phyloP scores from a whole-genome alignment of 2,888 invertebrate genomes.

The Brenthis ino region DNA sequence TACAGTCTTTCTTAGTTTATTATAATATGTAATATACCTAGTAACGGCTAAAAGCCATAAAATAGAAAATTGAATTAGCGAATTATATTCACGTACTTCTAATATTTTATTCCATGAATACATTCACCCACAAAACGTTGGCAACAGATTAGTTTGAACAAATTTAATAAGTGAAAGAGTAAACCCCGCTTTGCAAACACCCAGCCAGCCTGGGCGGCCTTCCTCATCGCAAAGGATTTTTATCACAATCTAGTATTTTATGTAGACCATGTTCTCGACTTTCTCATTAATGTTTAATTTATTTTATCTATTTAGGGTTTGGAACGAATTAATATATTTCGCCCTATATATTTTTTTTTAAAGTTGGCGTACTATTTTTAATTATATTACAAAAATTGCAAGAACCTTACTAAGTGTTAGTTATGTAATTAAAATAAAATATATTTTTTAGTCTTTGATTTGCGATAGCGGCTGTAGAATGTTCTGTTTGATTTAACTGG shows the following conservation, averaged over 20 bases:
- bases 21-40: too few species aligned
- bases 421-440: neutral
- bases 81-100: neutral
- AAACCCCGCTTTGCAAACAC: slow-evolving; percentile 33
- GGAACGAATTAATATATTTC: too few species aligned
- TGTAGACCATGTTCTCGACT: neutral
- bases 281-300: slow-evolving; percentile 7
- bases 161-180: slow-evolving; percentile 41
- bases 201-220: slow-evolving; percentile 25
- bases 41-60: too few species aligned
- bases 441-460: too few species aligned
- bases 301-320: neutral
- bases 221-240: slow-evolving; percentile 5
- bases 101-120: slow-evolving; percentile 30
- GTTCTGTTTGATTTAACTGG: too few species aligned
- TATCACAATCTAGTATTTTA: slow-evolving; percentile 4
- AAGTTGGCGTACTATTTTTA: too few species aligned
- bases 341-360: too few species aligned
- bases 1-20: too few species aligned
- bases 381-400: neutral
- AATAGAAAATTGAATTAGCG: neutral
- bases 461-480: too few species aligned
- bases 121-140: slow-evolving; percentile 17
- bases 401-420: neutral
- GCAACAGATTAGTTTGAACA: slow-evolving; percentile 34